Conservation (phyloP, 2,113 vertebrate species). For the Oceanodroma tethys region DNA sequence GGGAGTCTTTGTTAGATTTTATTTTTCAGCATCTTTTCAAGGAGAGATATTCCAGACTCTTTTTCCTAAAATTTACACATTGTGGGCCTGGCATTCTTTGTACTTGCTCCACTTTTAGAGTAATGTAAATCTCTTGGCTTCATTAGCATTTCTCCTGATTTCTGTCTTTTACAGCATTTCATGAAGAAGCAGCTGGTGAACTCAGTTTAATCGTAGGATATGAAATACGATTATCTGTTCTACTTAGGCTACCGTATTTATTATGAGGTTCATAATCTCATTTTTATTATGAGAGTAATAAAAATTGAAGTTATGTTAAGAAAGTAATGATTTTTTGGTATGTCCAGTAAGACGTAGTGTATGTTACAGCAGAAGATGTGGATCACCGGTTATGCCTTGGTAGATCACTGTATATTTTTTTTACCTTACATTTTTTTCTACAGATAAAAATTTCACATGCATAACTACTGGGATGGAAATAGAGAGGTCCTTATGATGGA, state of each 20-base stretch:
- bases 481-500: background rate
- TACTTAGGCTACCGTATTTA: background rate
- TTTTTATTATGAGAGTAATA: background rate
- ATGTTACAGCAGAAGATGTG: background rate
- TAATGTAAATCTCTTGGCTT: background rate
- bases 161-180: background rate
- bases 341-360: background rate
- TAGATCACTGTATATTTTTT: background rate
- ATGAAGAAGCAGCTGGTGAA: background rate
- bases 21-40: background rate
- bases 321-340: background rate
- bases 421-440: background rate
- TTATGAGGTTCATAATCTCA: background rate
- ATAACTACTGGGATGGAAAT: background rate
- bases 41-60: background rate
- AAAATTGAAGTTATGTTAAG: background rate
- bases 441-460: background rate
- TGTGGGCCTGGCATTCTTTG: background rate
- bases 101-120: background rate
- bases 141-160: background rate
- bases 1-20: background rate
- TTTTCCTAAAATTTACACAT: rapidly evolving
- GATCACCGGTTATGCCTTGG: background rate
- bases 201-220: background rate
- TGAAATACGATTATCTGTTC: background rate